Conservation (phyloP, 2,888 invertebrate genomes). For the Limnephilus lunatus region DNA sequence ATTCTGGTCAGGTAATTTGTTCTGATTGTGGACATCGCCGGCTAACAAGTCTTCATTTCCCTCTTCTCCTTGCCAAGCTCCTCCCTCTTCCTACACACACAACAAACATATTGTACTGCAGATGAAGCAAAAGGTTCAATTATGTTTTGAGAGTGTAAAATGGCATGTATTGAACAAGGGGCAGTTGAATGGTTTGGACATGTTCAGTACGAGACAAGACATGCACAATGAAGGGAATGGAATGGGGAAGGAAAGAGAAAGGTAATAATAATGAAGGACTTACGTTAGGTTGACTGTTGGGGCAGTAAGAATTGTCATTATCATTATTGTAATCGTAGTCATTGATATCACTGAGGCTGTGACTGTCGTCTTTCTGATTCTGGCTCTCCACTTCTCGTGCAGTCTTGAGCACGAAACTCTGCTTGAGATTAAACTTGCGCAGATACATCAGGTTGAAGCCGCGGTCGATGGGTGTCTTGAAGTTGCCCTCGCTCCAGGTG, state of each 20-base stretch:
- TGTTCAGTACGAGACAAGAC: not conserved
- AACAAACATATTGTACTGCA: not conserved
- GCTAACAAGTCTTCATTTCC: conserved; percentile 71
- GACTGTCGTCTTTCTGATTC: conserved; percentile 53
- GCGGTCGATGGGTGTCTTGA: conserved; percentile 74
- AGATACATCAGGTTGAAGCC: conserved; percentile 62
- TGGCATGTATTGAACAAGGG: not conserved
- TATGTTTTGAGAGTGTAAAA: not conserved
- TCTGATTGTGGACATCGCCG: conserved; percentile 69
- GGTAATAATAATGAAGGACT: conserved; percentile 2
- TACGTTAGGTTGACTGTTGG: conserved; percentile 67
- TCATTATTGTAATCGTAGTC: conserved; percentile 76
- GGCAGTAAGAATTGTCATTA: conserved; percentile 76
- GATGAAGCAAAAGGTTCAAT: not conserved
- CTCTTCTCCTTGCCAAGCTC: conserved; percentile 73
- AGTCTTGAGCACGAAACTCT: conserved; percentile 71
- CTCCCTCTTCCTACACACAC: conserved; percentile 71
- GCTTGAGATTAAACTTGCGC: conserved; percentile 71
- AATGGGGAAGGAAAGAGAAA: not conserved
- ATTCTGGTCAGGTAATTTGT: conserved; percentile 68
- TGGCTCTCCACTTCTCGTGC: conserved; percentile 49
- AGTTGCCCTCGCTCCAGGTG: conserved; percentile 76
- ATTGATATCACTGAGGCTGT: conserved; percentile 69
- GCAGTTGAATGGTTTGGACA: not conserved
- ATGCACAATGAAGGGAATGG: not conserved